A percentile compares a stretch with the other conserved stretches of the same genome.
These are phyloP conservation scores for Rhaphigaster nebulosa DNA, from an alignment of 2,888 invertebrate genomes.

Conservation along the genomic window DNA sequence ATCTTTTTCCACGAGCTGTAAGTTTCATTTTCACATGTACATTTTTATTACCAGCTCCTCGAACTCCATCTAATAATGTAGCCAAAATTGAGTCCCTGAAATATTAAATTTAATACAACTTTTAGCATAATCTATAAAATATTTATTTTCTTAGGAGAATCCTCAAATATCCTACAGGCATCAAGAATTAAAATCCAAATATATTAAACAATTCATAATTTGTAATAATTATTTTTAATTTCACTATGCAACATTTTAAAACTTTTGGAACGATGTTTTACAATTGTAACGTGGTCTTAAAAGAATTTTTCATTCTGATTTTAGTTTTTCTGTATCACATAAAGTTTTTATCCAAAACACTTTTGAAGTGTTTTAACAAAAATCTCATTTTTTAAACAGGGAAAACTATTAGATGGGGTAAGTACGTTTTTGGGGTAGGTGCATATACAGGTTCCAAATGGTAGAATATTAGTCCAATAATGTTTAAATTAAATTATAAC, in stretches of 20 bases:
- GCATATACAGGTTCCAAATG: no score
- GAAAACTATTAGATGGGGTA: no score
- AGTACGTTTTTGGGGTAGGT: no score
- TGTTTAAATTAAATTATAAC: no score
- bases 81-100: constrained; percentile 94
- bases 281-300: no score
- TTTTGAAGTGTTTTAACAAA: no score
- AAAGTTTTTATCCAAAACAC: no score
- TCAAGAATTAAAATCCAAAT: constrained; percentile 1
- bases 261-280: no score
- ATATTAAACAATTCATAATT: not conserved
- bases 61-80: constrained; percentile 94
- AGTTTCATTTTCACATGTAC: constrained; percentile 91
- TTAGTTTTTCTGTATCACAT: no score
- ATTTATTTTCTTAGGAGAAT: constrained; percentile 54
- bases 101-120: constrained; percentile 58
- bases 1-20: constrained; percentile 87
- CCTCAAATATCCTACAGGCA: not conserved
- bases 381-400: no score
- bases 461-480: no score
- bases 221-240: not conserved
- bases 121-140: not conserved
- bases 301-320: no score
- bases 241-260: not conserved
- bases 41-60: constrained; percentile 96